These are phyloP conservation scores for Lipophrys pholis DNA, from an alignment of 2,113 vertebrate genomes.

Conservation along the genomic window DNA sequence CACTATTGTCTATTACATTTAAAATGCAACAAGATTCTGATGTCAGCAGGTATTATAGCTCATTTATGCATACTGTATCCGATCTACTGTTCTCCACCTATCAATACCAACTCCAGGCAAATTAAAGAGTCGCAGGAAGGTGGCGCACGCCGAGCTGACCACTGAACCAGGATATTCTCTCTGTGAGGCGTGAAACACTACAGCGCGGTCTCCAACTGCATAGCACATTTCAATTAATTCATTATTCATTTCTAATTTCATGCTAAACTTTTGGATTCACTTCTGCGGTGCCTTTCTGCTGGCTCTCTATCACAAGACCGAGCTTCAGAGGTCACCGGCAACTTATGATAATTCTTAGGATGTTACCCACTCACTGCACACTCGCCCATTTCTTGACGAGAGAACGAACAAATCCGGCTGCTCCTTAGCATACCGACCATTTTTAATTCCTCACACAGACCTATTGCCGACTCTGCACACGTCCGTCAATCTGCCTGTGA, in stretches of 20 bases:
- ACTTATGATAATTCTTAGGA: constrained; percentile 4
- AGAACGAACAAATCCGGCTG: constrained; percentile 21
- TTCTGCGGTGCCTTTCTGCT: background rate
- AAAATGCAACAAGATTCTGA: too few relatives aligned
- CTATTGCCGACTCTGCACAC: constrained; percentile 51
- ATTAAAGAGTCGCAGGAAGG: too few relatives aligned
- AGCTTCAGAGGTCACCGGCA: constrained; percentile 9
- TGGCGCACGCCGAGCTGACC: too few relatives aligned
- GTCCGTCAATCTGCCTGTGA: constrained; percentile 67
- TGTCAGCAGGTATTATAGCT: too few relatives aligned
- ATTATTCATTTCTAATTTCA: background rate
- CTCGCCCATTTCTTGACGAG: constrained; percentile 15
- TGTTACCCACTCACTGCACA: constrained; percentile 14
- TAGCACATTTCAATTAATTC: too few relatives aligned
- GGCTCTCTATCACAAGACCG: constrained; percentile 8
- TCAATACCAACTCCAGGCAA: too few relatives aligned
- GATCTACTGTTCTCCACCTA: too few relatives aligned
- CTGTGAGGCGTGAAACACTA: too few relatives aligned
- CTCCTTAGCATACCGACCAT: constrained; percentile 37
- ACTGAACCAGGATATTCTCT: too few relatives aligned
- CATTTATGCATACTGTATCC: too few relatives aligned
- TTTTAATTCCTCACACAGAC: constrained; percentile 61
- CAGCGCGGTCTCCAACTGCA: too few relatives aligned
- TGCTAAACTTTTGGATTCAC: background rate
- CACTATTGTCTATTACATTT: too few relatives aligned